Percentiles rank a stretch among this genome's conserved stretches.
phyloP scores from a whole-genome alignment of 2,113 vertebrate genomes.

The Sakesphorus luctuosus region DNA sequence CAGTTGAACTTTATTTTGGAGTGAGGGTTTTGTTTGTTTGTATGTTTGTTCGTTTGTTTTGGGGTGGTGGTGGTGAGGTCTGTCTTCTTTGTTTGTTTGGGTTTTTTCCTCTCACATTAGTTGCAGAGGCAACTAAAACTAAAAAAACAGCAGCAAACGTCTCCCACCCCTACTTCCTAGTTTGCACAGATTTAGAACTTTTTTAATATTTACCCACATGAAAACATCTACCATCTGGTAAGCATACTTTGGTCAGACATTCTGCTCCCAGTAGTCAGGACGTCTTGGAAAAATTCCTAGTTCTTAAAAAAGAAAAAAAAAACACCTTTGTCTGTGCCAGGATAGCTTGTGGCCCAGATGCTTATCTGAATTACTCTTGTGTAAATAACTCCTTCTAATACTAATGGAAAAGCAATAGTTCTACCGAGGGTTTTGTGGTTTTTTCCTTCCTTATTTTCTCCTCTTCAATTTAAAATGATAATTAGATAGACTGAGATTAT shows the following conservation, averaged over 20 bases:
- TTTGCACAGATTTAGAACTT: conserved; percentile 2
- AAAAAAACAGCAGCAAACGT: background rate
- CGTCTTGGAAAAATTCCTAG: conserved; percentile 47
- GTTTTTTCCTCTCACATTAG: rapidly evolving
- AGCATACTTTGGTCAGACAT: background rate
- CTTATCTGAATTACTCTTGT: background rate
- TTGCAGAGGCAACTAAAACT: background rate
- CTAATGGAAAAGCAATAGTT: background rate
- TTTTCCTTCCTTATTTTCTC: background rate
- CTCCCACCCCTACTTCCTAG: background rate
- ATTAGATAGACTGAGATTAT: background rate
- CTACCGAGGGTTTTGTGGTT: background rate
- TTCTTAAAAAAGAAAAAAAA: background rate
- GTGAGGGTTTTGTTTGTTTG: background rate
- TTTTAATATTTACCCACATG: conserved; percentile 14
- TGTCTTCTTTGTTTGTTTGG: background rate
- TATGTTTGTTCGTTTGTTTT: too few species aligned
- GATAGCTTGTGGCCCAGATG: conserved; percentile 8
- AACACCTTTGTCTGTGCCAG: background rate
- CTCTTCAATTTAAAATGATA: background rate
- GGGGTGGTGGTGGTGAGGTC: background rate
- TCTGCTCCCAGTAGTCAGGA: conserved; percentile 30
- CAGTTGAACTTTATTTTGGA: background rate
- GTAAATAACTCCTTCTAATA: background rate
- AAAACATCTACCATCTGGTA: conserved; percentile 60